phyloP scores from a whole-genome alignment of 2,888 invertebrate species.

The Tuberolachnus salignus region DNA sequence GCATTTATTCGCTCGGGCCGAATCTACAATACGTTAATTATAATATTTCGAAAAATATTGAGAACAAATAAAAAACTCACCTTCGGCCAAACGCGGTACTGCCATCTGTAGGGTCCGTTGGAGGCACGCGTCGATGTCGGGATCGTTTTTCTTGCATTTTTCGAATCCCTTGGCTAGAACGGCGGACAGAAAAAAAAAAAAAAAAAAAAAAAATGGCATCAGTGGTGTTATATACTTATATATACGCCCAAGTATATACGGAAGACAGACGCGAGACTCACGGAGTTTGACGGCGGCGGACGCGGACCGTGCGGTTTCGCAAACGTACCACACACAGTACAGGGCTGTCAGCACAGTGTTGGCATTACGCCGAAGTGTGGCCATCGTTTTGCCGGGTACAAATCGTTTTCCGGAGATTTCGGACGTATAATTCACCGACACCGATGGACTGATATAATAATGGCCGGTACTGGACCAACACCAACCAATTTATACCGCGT shows the following conservation, averaged over 20 bases:
- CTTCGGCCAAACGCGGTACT: conserved; percentile 58
- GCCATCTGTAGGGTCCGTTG: conserved; percentile 59
- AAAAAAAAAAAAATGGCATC: background rate
- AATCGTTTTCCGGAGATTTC: too few species aligned
- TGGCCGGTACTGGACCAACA: background rate
- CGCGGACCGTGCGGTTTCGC: background rate
- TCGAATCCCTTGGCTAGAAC: conserved; percentile 60
- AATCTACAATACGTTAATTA: too few species aligned
- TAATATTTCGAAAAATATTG: too few species aligned
- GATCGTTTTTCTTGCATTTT: conserved; percentile 60
- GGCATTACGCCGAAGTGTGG: background rate
- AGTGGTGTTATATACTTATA: too few species aligned
- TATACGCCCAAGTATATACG: background rate
- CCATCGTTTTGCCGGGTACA: background rate
- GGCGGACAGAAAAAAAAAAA: too few species aligned
- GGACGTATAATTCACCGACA: too few species aligned
- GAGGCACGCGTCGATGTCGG: conserved; percentile 60
- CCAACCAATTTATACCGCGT: conserved; percentile 17
- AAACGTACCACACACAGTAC: conserved; percentile 1
- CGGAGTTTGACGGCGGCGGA: conserved; percentile 28
- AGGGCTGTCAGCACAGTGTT: background rate
- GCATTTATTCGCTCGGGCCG: too few species aligned
- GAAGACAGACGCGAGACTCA: background rate
- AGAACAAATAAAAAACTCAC: conserved; percentile 48
- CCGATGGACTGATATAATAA: too few species aligned